phyloP scores from a whole-genome alignment of 1,140 invertebrate genomes.

The Drosophila sproati region DNA sequence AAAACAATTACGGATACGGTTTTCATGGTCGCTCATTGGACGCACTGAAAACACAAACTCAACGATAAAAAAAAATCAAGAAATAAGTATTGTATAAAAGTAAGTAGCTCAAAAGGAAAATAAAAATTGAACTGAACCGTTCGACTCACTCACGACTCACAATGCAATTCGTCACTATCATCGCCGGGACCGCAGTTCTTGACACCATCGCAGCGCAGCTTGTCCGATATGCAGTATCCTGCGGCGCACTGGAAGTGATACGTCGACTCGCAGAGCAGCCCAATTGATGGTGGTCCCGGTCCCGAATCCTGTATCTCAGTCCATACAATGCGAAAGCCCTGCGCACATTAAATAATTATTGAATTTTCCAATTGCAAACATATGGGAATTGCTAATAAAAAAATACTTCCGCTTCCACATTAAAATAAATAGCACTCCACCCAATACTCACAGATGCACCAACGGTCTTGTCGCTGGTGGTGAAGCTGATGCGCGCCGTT shows the following conservation, averaged over 20 bases:
- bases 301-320: conserved; percentile 90
- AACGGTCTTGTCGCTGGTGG: conserved; percentile 93
- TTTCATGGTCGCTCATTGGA: conserved; percentile 48
- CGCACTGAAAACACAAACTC: conserved; percentile 68
- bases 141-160: conserved; percentile 88
- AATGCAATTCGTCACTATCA: conserved; percentile 92
- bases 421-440: neutral
- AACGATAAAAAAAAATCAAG: conserved; percentile 37
- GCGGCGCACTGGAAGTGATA: conserved; percentile 85
- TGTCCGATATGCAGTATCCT: conserved; percentile 92
- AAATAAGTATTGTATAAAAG: conserved; percentile 38
- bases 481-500: conserved; percentile 88
- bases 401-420: conserved; percentile 6
- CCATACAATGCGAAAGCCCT: conserved; percentile 95
- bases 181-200: conserved; percentile 93
- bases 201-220: conserved; percentile 91
- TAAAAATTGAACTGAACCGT: conserved; percentile 85
- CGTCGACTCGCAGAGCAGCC: conserved; percentile 82
- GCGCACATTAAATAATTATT: conserved; percentile 49
- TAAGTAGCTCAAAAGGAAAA: conserved; percentile 55
- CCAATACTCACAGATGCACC: conserved; percentile 86
- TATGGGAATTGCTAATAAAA: neutral
- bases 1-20: conserved; percentile 27
- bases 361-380: neutral
- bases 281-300: conserved; percentile 80